phyloP scores from a whole-genome alignment of 23 tunicate species.

The Trididemnum nubilum region DNA sequence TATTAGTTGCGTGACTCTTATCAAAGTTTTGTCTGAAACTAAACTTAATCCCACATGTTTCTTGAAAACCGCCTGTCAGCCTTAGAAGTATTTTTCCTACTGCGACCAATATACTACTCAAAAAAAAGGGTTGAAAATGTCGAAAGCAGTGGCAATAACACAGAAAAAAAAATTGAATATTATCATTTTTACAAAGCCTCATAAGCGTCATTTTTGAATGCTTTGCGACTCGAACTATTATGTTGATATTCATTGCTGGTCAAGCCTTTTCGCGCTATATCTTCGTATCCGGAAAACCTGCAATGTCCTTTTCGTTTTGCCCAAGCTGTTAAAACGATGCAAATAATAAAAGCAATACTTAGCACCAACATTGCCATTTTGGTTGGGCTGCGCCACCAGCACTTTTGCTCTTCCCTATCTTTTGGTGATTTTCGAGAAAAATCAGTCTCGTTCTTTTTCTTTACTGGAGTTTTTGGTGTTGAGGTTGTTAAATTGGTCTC shows the following conservation, averaged over 20 bases:
- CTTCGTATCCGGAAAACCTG: constrained; percentile 5
- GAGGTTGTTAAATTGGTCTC: too few relatives aligned
- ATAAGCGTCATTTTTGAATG: constrained; percentile 3
- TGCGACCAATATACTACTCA: too few relatives aligned
- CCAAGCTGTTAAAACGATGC: background rate
- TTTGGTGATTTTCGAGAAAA: background rate
- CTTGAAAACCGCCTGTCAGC: too few relatives aligned
- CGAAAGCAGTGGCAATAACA: too few relatives aligned
- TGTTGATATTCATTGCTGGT: constrained; percentile 7
- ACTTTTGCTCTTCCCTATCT: background rate
- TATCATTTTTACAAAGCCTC: constrained; percentile 9
- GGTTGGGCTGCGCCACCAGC: background rate
- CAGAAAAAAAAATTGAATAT: too few relatives aligned
- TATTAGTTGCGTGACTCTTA: too few relatives aligned
- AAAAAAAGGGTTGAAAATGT: too few relatives aligned
- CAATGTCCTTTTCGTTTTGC: background rate
- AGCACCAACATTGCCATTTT: background rate
- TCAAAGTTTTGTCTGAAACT: too few relatives aligned
- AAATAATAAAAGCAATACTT: background rate
- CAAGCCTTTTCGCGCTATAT: background rate
- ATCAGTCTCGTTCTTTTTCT: too few relatives aligned
- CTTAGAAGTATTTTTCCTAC: too few relatives aligned
- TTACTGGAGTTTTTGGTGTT: too few relatives aligned
- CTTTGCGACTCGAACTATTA: background rate
- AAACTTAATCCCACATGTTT: too few relatives aligned